Evolutionary conservation across 2,797 vertebrate genomes (phyloP).

Genomic region (Halcyon smyrnensis): DNA sequence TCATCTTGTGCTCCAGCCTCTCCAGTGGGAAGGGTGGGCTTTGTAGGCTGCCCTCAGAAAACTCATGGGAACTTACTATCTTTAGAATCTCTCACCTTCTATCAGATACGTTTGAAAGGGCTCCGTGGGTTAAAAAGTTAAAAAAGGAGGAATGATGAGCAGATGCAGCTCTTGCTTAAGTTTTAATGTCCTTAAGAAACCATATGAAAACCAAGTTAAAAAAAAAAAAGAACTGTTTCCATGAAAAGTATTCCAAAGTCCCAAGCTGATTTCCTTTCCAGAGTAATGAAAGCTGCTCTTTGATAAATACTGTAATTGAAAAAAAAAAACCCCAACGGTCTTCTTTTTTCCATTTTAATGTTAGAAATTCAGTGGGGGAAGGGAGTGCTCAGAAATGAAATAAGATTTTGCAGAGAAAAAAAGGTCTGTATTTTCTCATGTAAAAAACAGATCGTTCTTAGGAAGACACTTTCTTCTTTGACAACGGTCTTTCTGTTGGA

Average conservation of each 20-base stretch:
- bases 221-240: neutral
- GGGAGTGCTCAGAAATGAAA: neutral
- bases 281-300: neutral
- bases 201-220: neutral
- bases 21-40: neutral
- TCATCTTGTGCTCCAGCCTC: neutral
- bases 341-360: neutral
- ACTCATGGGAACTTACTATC: neutral
- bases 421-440: neutral
- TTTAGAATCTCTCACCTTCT: neutral
- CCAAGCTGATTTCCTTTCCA: slow-evolving; percentile 5
- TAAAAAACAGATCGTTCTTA: accelerated
- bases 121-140: neutral
- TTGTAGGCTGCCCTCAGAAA: neutral
- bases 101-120: neutral
- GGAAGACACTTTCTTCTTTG: neutral
- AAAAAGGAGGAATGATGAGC: neutral
- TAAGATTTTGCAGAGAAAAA: neutral
- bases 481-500: neutral
- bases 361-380: neutral
- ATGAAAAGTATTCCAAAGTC: neutral
- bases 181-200: neutral
- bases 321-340: neutral
- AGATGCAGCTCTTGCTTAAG: neutral
- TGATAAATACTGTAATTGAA: neutral